Evolutionary conservation across 2,888 invertebrate genomes (phyloP).

Genomic region (Troides aeacus): DNA sequence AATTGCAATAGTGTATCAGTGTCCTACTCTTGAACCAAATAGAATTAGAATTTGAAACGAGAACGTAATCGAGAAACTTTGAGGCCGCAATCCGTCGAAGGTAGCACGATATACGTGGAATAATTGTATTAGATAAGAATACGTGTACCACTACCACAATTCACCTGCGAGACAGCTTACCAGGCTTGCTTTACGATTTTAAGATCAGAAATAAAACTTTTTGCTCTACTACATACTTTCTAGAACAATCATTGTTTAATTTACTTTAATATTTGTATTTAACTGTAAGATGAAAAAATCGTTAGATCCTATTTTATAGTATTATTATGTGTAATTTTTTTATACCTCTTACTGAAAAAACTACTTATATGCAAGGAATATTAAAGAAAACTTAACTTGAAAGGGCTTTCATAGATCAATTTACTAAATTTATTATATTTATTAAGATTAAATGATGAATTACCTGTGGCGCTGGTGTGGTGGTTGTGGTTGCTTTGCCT

Average conservation of each 20-base stretch:
- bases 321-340: no score
- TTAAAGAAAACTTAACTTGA: no score
- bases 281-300: no score
- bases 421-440: neutral
- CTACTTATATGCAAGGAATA: no score
- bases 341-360: no score
- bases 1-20: conserved; percentile 22
- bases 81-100: conserved; percentile 22
- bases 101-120: conserved; percentile 18
- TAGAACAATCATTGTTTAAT: no score
- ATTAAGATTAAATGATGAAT: neutral
- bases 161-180: conserved; percentile 4
- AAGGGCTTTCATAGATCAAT: neutral
- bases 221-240: no score
- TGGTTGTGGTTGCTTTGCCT: conserved; percentile 65
- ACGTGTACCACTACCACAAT: conserved; percentile 5
- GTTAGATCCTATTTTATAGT: no score
- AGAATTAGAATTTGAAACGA: conserved; percentile 26
- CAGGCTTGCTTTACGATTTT: neutral
- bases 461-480: conserved; percentile 66
- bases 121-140: conserved; percentile 16
- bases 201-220: no score
- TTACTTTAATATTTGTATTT: no score
- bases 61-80: conserved; percentile 26
- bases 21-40: conserved; percentile 27